Base-by-base conservation (phyloP, 30 jellyfish, hydroid and myxozoan genomes). In the Cassiopea xamachana region DNA sequence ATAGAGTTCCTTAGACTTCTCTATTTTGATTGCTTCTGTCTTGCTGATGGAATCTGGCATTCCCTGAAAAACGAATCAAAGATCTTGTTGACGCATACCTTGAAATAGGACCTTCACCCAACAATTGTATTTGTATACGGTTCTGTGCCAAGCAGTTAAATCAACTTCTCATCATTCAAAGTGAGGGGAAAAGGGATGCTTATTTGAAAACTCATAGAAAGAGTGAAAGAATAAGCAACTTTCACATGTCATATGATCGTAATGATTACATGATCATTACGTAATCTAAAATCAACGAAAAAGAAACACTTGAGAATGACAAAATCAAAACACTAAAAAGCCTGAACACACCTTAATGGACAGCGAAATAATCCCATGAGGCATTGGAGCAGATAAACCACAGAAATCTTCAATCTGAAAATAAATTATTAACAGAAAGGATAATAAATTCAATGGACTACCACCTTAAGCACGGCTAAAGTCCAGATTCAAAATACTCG, bases 371-470 rank as follows among this genome's bases (percentile, higher is more conserved):
- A 48, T 1, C 48, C 90, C 90, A 4, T 62, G 58, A 7, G 80
- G 90, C 7, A 71, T 45, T n/a, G 77, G 8, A 62, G 58, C 82
- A 48, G 82, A 46, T 9, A 70, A 14, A 13, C 12, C 59, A 67
- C 64, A 82, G 46, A 68, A 44, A 50, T 69, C 44, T 10, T 82
- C 83, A n/a, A 82, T 44, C 90, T 82, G 82, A 62, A 51, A 27
- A 68, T 58, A 18, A 81, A 61, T 0, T 0, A 55, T 55, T 3
- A 55, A 10, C 12, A 55, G 12, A 55, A 10, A 3, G 64, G 0
- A 10, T 10, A 55, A 3, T 3, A 6, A 55, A 55, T 55, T 3
- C 64, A 0, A 55, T 55, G 10, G 0, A 55, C 12, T 3, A 55
- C 64, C 7, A 55, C 7, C 12, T 3, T 3, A 55, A 55, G 64